Base-by-base conservation (phyloP, 1,140 invertebrate species). In the Zaprionus taronus region DNA sequence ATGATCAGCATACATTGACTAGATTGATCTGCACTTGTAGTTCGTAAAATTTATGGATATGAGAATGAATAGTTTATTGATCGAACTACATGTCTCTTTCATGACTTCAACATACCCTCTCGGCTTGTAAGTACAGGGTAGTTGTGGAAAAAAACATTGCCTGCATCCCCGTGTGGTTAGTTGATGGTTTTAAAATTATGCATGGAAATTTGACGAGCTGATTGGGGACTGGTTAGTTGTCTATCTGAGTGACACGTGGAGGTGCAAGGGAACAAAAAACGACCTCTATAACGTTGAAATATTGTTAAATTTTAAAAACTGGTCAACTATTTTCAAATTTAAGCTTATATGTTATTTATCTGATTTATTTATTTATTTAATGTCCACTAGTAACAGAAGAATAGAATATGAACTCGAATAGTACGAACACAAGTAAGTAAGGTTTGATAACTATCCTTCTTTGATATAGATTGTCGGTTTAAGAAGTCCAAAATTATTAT, bases 101-200 rank as follows among this genome's bases (percentile, higher is more conserved):
- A 15, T 34, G 31, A n/a, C 38, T 41, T 41, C 0, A 14, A 15
- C 15, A 20, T 49, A 49, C 17, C 6, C 17, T 4, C 7, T 11
- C n/a, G 12, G 20, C 20, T 14, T 11, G 47, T 7, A 24, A 5
- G 9, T 24, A 20, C 20, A 22, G 47, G 20, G 47, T 51, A 51
- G 1, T 24, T 51, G 47, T 51, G 11, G 11, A 51, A 51, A 51
- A 51, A 51, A 51, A 51, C 11, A 24, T 11, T 5, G 12, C 17
- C 12, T 20, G 20, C 20, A 49, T 5, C 5, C 9, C 20, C 20
- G 9, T 51, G 20, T 51, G 3, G 47, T 51, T 14, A 24, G 47
- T 51, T 22, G 58, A 14, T 67, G 67, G 47, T 67, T 69, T 57
- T 82, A 82, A 86, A 86, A 86, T 86, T 72, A 85, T 86, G 72